A percentile compares a stretch with the other conserved stretches of the same genome.
Conservation (phyloP, 2,113 vertebrate species). For the Tonatia bakeri region DNA sequence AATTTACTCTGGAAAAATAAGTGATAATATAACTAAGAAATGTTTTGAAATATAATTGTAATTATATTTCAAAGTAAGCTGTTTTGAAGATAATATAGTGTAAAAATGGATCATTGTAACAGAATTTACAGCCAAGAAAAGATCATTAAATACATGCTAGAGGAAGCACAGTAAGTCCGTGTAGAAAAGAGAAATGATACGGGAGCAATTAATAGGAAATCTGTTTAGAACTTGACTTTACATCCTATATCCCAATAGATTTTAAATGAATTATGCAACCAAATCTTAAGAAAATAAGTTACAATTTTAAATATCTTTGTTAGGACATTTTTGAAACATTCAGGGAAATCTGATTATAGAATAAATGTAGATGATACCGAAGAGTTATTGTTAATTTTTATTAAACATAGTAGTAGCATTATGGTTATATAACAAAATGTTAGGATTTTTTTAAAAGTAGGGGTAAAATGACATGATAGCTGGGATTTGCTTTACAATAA, state of each 20-base stretch:
- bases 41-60: not conserved
- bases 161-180: not conserved
- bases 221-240: not conserved
- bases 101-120: not conserved
- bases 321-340: not conserved
- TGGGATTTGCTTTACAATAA: not conserved
- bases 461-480: not conserved
- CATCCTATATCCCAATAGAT: not conserved
- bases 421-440: not conserved
- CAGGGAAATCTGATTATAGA: not conserved
- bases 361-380: not conserved
- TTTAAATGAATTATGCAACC: not conserved
- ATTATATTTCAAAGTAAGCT: not conserved
- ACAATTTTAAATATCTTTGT: not conserved
- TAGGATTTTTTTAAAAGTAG: not conserved
- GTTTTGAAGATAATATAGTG: not conserved
- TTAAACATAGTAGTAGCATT: not conserved
- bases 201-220: not conserved
- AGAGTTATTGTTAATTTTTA: not conserved
- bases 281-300: not conserved
- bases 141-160: not conserved
- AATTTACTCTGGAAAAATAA: not conserved
- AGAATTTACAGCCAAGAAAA: not conserved
- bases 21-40: not conserved
- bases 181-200: not conserved